These are phyloP conservation scores for Nycticorax nycticorax DNA, from an alignment of 2,113 vertebrate genomes.

Conservation along the genomic window DNA sequence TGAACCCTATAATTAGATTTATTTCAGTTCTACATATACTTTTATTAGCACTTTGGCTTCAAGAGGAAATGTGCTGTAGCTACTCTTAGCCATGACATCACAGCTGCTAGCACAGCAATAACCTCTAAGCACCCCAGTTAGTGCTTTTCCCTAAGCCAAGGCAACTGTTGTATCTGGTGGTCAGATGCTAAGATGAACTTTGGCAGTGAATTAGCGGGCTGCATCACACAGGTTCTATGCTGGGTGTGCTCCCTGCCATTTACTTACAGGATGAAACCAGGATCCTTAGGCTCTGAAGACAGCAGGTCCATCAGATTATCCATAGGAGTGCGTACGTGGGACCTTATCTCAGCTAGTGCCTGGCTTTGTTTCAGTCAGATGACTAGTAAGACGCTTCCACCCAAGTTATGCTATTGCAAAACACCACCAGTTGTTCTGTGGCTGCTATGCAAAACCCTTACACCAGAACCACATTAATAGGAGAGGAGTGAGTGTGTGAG, in stretches of 20 bases:
- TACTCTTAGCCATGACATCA: background rate
- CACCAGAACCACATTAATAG: background rate
- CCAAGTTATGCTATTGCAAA: background rate
- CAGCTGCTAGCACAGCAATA: background rate
- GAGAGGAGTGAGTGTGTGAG: background rate
- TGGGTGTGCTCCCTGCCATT: background rate
- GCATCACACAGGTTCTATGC: background rate
- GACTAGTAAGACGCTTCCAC: background rate
- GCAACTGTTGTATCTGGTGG: background rate
- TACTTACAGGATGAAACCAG: background rate
- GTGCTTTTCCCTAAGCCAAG: background rate
- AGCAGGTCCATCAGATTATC: background rate
- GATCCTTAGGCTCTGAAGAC: background rate
- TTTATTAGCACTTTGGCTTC: background rate
- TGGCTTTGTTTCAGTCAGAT: background rate
- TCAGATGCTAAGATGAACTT: background rate
- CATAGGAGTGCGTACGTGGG: background rate
- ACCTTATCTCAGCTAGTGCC: background rate
- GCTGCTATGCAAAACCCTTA: background rate
- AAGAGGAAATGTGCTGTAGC: background rate
- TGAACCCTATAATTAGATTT: background rate
- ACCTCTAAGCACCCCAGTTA: background rate
- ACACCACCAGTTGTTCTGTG: accelerated
- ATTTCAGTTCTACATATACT: background rate
- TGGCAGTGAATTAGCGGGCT: background rate